Evolutionary conservation across 2,888 invertebrate genomes (phyloP).

Genomic region (Listrodromus nycthemerus): DNA sequence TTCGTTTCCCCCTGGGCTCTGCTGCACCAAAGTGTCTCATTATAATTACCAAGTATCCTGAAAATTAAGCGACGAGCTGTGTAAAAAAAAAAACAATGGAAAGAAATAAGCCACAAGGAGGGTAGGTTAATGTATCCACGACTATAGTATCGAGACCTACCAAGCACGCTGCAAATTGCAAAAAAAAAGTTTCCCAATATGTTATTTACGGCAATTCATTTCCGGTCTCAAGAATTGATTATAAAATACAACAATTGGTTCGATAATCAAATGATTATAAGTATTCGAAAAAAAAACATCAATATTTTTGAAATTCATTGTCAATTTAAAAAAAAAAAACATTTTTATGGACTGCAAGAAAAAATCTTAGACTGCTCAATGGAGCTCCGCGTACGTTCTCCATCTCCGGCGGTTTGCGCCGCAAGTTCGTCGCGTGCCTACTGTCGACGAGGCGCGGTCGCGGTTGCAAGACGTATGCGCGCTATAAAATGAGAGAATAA

Average conservation of each 20-base stretch:
- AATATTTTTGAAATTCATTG: not conserved
- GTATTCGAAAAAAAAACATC: not conserved
- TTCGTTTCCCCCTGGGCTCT: constrained; percentile 33
- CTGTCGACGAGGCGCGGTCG: constrained; percentile 47
- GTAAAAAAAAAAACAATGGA: constrained; percentile 23
- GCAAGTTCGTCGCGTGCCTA: constrained; percentile 59
- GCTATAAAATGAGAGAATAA: constrained; percentile 63
- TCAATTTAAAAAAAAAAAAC: no score
- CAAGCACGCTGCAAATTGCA: not conserved
- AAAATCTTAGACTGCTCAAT: not conserved
- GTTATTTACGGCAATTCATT: no score
- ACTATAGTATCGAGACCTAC: not conserved
- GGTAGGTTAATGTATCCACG: constrained; percentile 33
- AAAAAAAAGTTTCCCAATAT: not conserved
- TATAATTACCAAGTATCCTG: constrained; percentile 83
- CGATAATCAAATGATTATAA: not conserved
- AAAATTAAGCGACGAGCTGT: constrained; percentile 80
- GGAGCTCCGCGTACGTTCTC: constrained; percentile 1
- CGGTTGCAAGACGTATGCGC: constrained; percentile 60
- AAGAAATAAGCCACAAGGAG: constrained; percentile 30
- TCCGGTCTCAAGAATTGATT: no score
- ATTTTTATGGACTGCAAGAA: no score
- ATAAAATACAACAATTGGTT: no score
- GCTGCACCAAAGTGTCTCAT: constrained; percentile 81
- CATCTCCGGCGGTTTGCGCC: constrained; percentile 51